Base-by-base conservation (phyloP, 2,888 invertebrate genomes). In the Candidula unifasciata region DNA sequence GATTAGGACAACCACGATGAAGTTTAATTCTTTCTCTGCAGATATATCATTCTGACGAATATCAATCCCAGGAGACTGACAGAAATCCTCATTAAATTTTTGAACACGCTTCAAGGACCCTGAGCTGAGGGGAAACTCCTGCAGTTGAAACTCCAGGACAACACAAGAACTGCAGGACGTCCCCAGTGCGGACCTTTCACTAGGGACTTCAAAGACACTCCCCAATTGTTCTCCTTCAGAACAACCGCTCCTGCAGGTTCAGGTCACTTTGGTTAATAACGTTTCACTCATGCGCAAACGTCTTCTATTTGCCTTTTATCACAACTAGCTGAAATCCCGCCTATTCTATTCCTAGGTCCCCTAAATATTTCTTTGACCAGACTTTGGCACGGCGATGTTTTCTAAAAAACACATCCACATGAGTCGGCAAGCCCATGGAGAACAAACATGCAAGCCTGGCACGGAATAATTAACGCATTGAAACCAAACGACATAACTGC, bases 201-300 rank as follows among this genome's bases (percentile, higher is more conserved):
- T 74, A 54, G 74, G 54, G 52, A 74, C 74, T 74, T 74, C 74
- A 74, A 74, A 74, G 74, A 74, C 54, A 18, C 54, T 2, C 54
- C 30, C 21, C 27, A n/a, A 54, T 54, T 73, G 73, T 73, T 2
- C 44, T 27, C 24, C 37, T 44, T 10, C 44, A 52, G 44, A 44
- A 73, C 73, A 52, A 27, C 6, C 44, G 30, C 8, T 74, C 10
- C 37, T 24, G 27, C 18, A 54, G 54, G 27, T 54, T 30, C 52
- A 30, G n/a, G 52, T 54, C 27, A 54, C 54, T 74, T 52, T 52
- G 74, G 52, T 74, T 74, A 52, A 54, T 54, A 74, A 74, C 54
- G 2, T 54, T 74, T 74, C 5, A 74, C 74, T 52, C 74, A 74
- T 74, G 74, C 74, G 74, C 54, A 54, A 74, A 74, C 33, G 33